phyloP scores from a whole-genome alignment of 2,888 invertebrate species.

The Dorcus parallelipipedus region DNA sequence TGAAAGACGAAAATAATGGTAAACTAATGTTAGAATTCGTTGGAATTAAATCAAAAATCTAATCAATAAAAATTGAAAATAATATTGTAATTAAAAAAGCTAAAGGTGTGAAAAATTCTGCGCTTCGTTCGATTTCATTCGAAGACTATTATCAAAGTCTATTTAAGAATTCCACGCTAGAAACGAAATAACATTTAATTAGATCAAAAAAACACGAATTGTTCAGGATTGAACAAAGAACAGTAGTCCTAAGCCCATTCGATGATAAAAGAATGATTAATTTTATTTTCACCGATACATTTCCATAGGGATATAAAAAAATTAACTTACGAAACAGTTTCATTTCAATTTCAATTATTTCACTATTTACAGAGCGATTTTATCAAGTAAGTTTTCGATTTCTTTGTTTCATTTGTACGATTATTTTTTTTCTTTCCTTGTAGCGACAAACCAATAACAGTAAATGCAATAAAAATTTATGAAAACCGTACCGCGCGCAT shows the following conservation, averaged over 20 bases:
- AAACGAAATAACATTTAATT: background rate
- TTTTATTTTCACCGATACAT: background rate
- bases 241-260: conserved; percentile 10
- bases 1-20: conserved; percentile 37
- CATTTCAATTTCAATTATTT: too few species aligned
- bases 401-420: too few species aligned
- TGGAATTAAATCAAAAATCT: conserved; percentile 32
- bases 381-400: too few species aligned
- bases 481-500: conserved; percentile 78
- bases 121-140: background rate
- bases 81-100: conserved; percentile 20
- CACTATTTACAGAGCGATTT: too few species aligned
- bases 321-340: background rate
- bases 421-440: too few species aligned
- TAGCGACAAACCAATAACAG: too few species aligned
- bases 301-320: conserved; percentile 5
- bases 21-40: conserved; percentile 33
- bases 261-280: conserved; percentile 19
- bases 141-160: conserved; percentile 5
- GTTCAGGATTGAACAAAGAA: conserved; percentile 11
- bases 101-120: conserved; percentile 27
- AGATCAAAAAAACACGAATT: conserved; percentile 6
- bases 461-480: conserved; percentile 55
- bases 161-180: background rate
- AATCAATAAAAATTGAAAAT: conserved; percentile 11